phyloP scores from a whole-genome alignment of 2,888 invertebrate genomes.

The Caenorhabditis sinica region DNA sequence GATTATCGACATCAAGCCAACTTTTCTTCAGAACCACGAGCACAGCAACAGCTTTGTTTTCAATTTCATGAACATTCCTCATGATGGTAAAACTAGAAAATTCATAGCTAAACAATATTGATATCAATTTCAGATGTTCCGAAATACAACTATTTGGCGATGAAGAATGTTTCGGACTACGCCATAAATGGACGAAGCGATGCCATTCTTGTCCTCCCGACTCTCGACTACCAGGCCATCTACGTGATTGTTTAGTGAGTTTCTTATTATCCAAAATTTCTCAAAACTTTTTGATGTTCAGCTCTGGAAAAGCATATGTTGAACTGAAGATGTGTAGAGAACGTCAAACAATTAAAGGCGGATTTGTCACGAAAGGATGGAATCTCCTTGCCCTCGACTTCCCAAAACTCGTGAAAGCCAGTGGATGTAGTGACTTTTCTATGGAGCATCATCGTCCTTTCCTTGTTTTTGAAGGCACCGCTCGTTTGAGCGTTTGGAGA shows the following conservation, averaged over 20 bases:
- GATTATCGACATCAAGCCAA: not conserved
- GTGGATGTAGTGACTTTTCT: not conserved
- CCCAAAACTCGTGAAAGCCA: conserved; percentile 1
- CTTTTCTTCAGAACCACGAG: not conserved
- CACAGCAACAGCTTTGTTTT: not conserved
- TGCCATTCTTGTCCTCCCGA: not conserved
- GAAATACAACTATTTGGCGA: not conserved
- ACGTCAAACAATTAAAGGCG: not conserved
- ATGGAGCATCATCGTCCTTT: conserved; percentile 21
- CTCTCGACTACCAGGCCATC: conserved; percentile 22
- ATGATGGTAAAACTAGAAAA: not conserved
- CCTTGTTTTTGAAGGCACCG: not conserved
- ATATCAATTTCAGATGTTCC: conserved; percentile 6
- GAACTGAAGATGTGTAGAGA: conserved; percentile 9
- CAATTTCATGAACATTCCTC: conserved; percentile 3
- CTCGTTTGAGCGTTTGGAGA: conserved; percentile 17
- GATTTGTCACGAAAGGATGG: conserved; percentile 3
- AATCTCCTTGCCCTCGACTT: conserved; percentile 36
- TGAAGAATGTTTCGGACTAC: not conserved
- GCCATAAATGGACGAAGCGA: not conserved
- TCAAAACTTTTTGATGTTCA: not conserved
- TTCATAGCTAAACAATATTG: not conserved
- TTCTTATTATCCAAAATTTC: not conserved
- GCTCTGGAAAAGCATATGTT: not conserved
- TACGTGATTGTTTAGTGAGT: conserved; percentile 23